These are phyloP conservation scores for human (Homo sapiens) DNA, from an alignment of 2,113 vertebrate species.

Conservation along the genomic window GRCh38 chr11:11997001-11997500, in stretches of 20 bases:
- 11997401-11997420: not conserved
- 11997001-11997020: not conserved
- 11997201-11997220: not conserved
- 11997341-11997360: not conserved
- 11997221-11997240: not conserved
- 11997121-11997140: not conserved
- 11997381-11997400: not conserved
- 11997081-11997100: not conserved
- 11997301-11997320: not conserved
- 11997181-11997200: not conserved
- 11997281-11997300: not conserved
- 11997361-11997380: not conserved
- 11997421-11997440: not conserved
- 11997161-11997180: not conserved
- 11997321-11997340: not conserved
- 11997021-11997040: not conserved
- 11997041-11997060: not conserved
- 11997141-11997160: not conserved
- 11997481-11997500: not conserved
- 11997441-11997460: not conserved
- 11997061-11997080: not conserved
- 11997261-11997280: not conserved
- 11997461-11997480: not conserved
- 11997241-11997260: not conserved
- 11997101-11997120: fast-evolving